Evolutionary conservation across 2,113 vertebrate genomes (phyloP).

Genomic region (Siniperca chuatsi): DNA sequence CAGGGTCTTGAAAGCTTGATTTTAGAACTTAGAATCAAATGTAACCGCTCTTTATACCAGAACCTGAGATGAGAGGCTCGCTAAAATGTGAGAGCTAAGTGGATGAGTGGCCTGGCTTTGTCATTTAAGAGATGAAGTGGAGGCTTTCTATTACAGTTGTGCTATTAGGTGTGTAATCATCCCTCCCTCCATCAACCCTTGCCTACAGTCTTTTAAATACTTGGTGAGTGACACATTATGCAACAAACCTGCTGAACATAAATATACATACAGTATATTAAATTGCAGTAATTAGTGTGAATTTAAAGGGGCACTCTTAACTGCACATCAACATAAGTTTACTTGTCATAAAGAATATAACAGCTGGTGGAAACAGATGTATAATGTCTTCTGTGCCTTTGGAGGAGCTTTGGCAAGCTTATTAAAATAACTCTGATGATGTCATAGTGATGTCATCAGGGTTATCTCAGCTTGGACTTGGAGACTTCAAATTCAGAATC

Average conservation of each 20-base stretch:
- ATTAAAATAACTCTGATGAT: neutral
- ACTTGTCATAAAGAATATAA: neutral
- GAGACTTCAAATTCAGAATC: neutral
- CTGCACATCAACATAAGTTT: neutral
- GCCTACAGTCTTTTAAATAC: neutral
- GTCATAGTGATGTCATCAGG: too few species aligned
- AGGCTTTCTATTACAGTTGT: slow-evolving; percentile 4
- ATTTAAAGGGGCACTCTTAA: neutral
- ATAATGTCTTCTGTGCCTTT: neutral
- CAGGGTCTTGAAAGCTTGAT: neutral
- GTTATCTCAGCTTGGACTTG: neutral
- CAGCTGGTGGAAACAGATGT: neutral
- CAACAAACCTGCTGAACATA: neutral
- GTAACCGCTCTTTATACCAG: neutral
- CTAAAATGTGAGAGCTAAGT: slow-evolving; percentile 4
- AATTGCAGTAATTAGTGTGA: neutral
- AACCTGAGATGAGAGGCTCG: slow-evolving; percentile 16
- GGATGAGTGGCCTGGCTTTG: slow-evolving; percentile 29
- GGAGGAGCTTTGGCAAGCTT: neutral
- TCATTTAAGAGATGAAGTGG: slow-evolving; percentile 17
- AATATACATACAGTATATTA: neutral
- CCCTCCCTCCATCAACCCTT: neutral
- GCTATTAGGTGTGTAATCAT: slow-evolving; percentile 6
- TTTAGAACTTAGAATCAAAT: slow-evolving; percentile 20
- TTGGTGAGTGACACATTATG: neutral